Evolutionary conservation across 2,888 invertebrate species (phyloP), one percentile per base, ranked within the genome.

Genomic region (Dermolepida albohirtum): DNA sequence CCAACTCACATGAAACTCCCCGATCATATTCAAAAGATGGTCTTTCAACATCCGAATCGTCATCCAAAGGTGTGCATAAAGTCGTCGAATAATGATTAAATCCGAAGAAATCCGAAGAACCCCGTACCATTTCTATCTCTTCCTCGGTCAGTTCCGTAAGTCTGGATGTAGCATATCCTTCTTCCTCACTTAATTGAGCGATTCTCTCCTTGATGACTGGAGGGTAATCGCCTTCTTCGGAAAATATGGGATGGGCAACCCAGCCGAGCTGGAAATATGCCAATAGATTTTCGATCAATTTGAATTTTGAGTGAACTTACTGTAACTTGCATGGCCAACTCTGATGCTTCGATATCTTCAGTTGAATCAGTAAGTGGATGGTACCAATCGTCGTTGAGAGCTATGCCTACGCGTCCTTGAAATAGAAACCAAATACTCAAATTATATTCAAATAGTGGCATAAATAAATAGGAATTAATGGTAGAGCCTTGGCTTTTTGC

Each of bases 71-170:
- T 6, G 14, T 14, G 14, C 64, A 65, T 8, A 27, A 12, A 11
- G 7, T 84, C 0, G 89, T 85, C 0, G 92, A 89, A 78, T 94
- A 95, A 67, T 90, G 87, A 78, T 94, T 94, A 12, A 94, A 78
- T 0, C 91, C 92, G 63, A 94, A 84, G 80, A 90, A 92, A 78
- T 95, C 93, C 0, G 86, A 85, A 0, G 91, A 88, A 0, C 87
- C 89, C 40, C 80, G 82, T 17, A 93, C 86, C 64, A 84, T 82
- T 8, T 82, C 78, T 7, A 90, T 84, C 83, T 92, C 91, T 22
- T 87, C 84, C 0, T 76, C 47, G 0, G 88, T 89, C 76, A 91
- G 90, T 67, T 76, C 77, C 0, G 91, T 91, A 1, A 92, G 83
- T 8, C 91, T 86, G 0, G 91, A 90, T 12, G 85, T 82, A 0